phyloP scores from a whole-genome alignment of 2,113 vertebrate species.

The Geococcyx californianus region DNA sequence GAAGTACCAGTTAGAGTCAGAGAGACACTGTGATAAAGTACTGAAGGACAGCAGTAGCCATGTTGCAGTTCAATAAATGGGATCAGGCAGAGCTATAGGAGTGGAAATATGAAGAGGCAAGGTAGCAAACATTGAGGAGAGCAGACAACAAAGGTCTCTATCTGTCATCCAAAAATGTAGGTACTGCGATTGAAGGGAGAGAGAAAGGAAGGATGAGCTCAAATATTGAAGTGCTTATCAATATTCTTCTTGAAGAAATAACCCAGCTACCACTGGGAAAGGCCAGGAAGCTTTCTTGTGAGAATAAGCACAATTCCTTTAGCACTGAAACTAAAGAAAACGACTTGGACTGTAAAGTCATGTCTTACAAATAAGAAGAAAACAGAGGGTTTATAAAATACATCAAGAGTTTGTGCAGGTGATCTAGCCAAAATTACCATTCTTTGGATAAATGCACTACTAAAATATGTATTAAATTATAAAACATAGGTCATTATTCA shows the following conservation, averaged over 20 bases:
- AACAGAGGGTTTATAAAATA: neutral
- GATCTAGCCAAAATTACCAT: neutral
- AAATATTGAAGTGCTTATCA: neutral
- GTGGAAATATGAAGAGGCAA: neutral
- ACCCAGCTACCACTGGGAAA: neutral
- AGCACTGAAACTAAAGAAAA: neutral
- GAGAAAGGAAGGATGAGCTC: neutral
- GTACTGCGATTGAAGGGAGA: neutral
- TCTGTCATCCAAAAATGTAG: neutral
- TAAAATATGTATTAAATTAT: neutral
- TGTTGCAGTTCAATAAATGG: neutral
- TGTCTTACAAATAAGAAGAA: neutral
- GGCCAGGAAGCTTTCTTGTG: neutral
- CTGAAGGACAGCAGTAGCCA: neutral
- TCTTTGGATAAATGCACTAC: neutral
- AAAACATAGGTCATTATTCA: neutral
- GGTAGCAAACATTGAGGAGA: neutral
- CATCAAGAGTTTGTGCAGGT: neutral
- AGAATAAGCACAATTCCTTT: neutral
- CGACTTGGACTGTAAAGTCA: neutral
- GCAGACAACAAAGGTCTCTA: neutral
- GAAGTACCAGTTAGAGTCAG: neutral
- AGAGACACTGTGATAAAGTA: neutral
- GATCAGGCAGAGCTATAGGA: neutral
- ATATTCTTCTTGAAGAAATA: neutral